Base-by-base conservation (phyloP, 2,888 invertebrate species). In the Cheilosia scutellata region DNA sequence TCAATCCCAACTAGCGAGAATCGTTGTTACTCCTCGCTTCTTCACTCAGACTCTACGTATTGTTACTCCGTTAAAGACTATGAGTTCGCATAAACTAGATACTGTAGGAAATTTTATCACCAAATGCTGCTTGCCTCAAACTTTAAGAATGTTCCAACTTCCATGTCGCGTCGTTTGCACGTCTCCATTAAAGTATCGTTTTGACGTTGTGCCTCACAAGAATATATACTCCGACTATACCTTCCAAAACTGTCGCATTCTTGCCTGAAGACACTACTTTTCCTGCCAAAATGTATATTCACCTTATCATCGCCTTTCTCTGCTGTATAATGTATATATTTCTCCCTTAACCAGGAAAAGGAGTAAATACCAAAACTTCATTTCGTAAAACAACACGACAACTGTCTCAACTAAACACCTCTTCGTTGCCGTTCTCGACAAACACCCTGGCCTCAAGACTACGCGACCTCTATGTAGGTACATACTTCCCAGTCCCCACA, bases 321-420 rank as follows among this genome's bases (percentile, higher is more conserved):
- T 33, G 27, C 20, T 60, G 16, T 33, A 7, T 58, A n/a, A n/a
- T n/a, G 29, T 13, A 20, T 20, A 20, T 20, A 20, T 25, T 0
- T 20, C 47, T 9, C 9, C 9, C 13, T 7, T 33, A 33, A 20
- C 57, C 31, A 16, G 47, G 44, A 62, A 72, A 72, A 27, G 25
- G 37, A 83, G 78, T 72, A 77, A 86, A 86, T 86, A 77, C 71
- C 37, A 58, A 68, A 82, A 82, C 72, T 86, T 86, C 58, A 77
- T 77, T 76, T 76, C 70, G 62, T 72, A 76, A 62, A 80, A 84
- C 65, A 78, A 84, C 77, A 78, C 63, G 74, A 75, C 84, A 80
- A 82, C 86, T 72, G 55, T 55, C 62, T 62, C 66, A 71, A 76
- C 53, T 74, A 80, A 80, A 65, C 84, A 80, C 74, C 72, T 55